Evolutionary conservation across 2,888 invertebrate species (phyloP), one percentile per base, ranked within the genome.

Genomic region (Keiferia lycopersicella): DNA sequence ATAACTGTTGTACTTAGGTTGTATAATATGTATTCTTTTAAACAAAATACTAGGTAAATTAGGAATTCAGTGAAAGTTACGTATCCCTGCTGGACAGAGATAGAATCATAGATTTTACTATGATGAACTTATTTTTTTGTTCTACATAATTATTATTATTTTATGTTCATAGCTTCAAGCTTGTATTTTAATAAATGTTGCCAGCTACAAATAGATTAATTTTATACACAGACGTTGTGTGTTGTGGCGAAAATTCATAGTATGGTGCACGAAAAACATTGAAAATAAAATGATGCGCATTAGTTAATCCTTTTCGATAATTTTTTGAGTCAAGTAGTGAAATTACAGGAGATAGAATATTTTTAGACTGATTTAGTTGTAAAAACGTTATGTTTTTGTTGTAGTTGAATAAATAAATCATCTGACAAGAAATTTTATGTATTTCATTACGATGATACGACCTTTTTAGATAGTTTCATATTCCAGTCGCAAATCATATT

Each of bases 311-410:
- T 84, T 84, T 86, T 88, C 87, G 84, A 87, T 83, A 80, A 81
- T 81, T 85, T 83, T 84, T 86, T 84, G 81, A 84, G 81, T 78
- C 81, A 78, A 74, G 86, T 90, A 87, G 87, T 86, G 80, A 79
- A 82, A 82, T 78, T 70, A 79, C 87, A 84, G 86, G 87, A 86
- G 85, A 75, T 79, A 80, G 79, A 86, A 87, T 88, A 91, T 89
- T 88, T 90, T 91, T 91, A 91, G 91, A 91, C 91, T 91, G 91
- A 91, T 90, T 91, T 91, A 91, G 91, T 91, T 91, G 73, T 85
- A 84, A 88, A 89, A 56, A 22, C 84, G 86, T 90, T 89, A 89
- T 87, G 90, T 86, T 90, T 91, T 91, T 89, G 88, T 90, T 91
- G 91, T 90, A 91, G 90, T 90, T 90, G 79, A 91, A 85, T 89